Evolutionary conservation across 1,140 invertebrate species (phyloP).

Genomic region (Pectinophora gossypiella): DNA sequence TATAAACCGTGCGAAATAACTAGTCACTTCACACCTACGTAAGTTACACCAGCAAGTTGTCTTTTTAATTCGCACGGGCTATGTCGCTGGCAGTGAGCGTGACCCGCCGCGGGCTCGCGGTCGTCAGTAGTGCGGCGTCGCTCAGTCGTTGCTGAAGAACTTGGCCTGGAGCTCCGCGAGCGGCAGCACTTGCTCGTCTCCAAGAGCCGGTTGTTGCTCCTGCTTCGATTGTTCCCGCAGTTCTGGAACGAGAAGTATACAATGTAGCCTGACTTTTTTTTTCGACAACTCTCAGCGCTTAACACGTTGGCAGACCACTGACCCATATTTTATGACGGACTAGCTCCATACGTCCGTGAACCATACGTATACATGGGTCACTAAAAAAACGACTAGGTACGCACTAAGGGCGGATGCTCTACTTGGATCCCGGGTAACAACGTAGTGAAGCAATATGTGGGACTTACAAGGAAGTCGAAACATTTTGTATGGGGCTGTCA

Average conservation of each 20-base stretch:
- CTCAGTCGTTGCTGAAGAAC: slow-evolving; percentile 43
- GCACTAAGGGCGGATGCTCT: no score
- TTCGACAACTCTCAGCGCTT: not conserved
- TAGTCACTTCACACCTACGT: not conserved
- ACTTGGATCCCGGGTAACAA: no score
- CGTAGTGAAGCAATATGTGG: no score
- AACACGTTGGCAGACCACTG: not conserved
- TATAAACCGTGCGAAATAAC: not conserved
- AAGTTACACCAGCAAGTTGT: not conserved
- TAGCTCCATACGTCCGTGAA: no score
- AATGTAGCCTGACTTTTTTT: not conserved
- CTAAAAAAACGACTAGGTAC: no score
- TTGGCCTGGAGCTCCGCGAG: slow-evolving; percentile 47
- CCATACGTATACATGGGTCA: not conserved
- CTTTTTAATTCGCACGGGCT: not conserved
- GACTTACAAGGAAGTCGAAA: no score
- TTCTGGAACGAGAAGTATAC: slow-evolving; percentile 33
- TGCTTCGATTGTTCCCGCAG: slow-evolving; percentile 60
- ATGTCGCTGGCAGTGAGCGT: not conserved
- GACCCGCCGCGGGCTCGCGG: not conserved
- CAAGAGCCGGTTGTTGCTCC: slow-evolving; percentile 61
- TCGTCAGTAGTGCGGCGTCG: not conserved
- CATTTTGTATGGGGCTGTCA: no score
- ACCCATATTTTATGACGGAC: no score
- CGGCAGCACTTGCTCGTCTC: slow-evolving; percentile 57